Evolutionary conservation across 2,888 invertebrate species (phyloP).

Genomic region (Macaria liturata): DNA sequence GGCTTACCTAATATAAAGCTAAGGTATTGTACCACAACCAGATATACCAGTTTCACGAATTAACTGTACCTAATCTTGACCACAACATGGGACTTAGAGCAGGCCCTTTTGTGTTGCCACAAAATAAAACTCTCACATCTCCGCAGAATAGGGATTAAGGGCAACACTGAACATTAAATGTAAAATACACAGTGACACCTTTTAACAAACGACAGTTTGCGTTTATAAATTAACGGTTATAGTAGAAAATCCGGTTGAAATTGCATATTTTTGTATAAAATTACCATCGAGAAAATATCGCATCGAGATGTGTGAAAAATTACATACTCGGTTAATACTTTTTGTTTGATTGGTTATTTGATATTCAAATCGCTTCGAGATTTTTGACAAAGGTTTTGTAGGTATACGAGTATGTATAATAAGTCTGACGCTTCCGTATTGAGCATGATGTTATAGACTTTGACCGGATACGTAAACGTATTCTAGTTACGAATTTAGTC

Average conservation of each 20-base stretch:
- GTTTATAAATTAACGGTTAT: slow-evolving; percentile 25
- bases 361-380: slow-evolving; percentile 2
- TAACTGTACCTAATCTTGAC: slow-evolving; percentile 35
- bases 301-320: slow-evolving; percentile 12
- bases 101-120: slow-evolving; percentile 13
- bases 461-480: background rate
- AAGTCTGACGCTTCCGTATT: background rate
- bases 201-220: slow-evolving; percentile 21
- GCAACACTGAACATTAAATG: slow-evolving; percentile 27
- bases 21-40: slow-evolving; percentile 23
- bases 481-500: slow-evolving; percentile 6
- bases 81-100: slow-evolving; percentile 16
- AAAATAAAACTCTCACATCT: slow-evolving; percentile 46
- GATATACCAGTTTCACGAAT: slow-evolving; percentile 23
- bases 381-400: background rate
- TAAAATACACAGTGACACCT: slow-evolving; percentile 32
- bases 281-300: slow-evolving; percentile 10
- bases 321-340: background rate
- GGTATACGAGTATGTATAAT: background rate
- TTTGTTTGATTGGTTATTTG: background rate
- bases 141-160: slow-evolving; percentile 34
- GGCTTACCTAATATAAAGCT: background rate
- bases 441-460: background rate
- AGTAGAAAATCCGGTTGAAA: slow-evolving; percentile 25
- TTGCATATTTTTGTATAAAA: slow-evolving; percentile 25